Conservation (phyloP, 1,140 invertebrate genomes). For the Microplitis mediator region DNA sequence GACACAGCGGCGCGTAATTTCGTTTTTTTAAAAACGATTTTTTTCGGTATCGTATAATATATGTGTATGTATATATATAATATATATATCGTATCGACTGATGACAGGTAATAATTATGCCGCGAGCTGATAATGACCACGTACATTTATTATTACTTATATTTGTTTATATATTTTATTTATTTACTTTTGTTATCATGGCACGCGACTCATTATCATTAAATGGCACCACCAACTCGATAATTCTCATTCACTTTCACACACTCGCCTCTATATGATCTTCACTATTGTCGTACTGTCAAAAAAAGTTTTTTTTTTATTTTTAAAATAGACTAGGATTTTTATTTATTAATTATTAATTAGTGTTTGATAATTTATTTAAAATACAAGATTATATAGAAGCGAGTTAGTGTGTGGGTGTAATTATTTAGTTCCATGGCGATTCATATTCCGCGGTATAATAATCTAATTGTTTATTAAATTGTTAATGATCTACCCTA, state of each 20-base stretch:
- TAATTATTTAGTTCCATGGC: too few relatives aligned
- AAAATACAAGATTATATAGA: too few relatives aligned
- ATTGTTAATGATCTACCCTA: slow-evolving; percentile 45
- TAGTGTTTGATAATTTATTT: too few relatives aligned
- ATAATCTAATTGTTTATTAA: background rate
- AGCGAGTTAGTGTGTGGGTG: background rate
- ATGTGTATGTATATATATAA: background rate
- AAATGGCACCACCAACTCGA: slow-evolving; percentile 12
- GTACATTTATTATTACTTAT: background rate
- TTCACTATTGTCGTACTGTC: slow-evolving; percentile 5
- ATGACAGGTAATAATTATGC: too few relatives aligned
- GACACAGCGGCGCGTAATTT: background rate
- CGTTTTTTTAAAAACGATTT: background rate
- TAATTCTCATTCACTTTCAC: background rate
- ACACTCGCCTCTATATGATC: too few relatives aligned
- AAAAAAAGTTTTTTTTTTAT: background rate
- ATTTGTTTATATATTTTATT: slow-evolving; percentile 11
- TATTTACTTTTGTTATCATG: background rate
- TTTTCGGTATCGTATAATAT: slow-evolving; percentile 1
- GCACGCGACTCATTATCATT: slow-evolving; percentile 16
- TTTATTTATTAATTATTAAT: too few relatives aligned
- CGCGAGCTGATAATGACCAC: background rate
- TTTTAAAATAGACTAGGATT: background rate
- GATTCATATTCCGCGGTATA: slow-evolving; percentile 25
- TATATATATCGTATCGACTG: too few relatives aligned